Percentiles rank a stretch among this genome's conserved stretches.
Conservation (phyloP, 2,888 invertebrate genomes). For the Ophonus ardosiacus region DNA sequence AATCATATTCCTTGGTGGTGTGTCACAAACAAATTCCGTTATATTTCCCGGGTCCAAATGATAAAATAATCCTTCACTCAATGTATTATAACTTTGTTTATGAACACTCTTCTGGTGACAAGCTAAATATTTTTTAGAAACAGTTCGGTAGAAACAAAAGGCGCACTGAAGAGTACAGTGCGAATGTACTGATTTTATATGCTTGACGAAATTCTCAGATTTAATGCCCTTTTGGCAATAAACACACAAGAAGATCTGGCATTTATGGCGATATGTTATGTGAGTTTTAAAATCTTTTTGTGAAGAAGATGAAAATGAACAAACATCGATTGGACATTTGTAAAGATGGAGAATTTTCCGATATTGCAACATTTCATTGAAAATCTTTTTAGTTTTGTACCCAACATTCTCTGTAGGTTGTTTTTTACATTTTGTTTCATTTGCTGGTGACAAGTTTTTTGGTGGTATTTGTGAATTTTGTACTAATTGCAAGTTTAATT, state of each 20-base stretch:
- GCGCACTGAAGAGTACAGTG: constrained; percentile 81
- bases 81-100: constrained; percentile 63
- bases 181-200: constrained; percentile 81
- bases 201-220: constrained; percentile 69
- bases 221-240: constrained; percentile 76
- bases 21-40: too few species aligned
- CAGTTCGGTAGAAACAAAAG: constrained; percentile 83
- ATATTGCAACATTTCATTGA: constrained; percentile 70
- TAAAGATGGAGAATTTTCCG: constrained; percentile 75
- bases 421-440: background rate
- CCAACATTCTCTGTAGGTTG: background rate
- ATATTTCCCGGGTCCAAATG: too few species aligned
- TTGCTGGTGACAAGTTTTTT: background rate
- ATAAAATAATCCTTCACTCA: background rate
- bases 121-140: constrained; percentile 79
- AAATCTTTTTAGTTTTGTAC: background rate
- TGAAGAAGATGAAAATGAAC: constrained; percentile 75
- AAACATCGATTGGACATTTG: constrained; percentile 79
- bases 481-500: background rate
- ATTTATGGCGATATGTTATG: constrained; percentile 68
- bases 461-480: background rate
- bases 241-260: constrained; percentile 75
- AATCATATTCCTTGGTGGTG: background rate
- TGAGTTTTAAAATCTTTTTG: constrained; percentile 74
- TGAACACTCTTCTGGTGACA: constrained; percentile 77